Base-by-base conservation (phyloP, 2,888 invertebrate species). In the Callosobruchus maculatus region DNA sequence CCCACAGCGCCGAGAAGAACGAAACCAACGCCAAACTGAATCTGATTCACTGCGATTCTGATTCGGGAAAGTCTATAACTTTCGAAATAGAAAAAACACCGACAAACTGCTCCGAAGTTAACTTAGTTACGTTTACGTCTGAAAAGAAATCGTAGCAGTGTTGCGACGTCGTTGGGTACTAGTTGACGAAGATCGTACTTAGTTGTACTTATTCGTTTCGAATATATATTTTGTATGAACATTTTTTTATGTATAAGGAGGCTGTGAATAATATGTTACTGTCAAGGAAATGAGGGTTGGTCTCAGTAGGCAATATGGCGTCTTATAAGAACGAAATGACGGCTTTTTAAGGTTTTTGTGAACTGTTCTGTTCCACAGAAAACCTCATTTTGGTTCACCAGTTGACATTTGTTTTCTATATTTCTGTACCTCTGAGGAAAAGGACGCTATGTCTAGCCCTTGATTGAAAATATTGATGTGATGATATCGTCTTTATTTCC, bases 1-100 rank as follows among this genome's bases (percentile, higher is more conserved):
- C 71, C 18, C 74, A 71, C 49, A 74, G 70, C 68, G 20, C 2
- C 22, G 81, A 78, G n/a, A 83, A 83, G 74, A 83, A 84, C 71
- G 82, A 80, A 66, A 79, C 80, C 2, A 83, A 84, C 66, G 82
- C 82, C 13, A 84, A 82, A 78, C 75, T 81, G 71, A 82, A 84
- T 71, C 77, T 80, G 20, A 75, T 82, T 70, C 80, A 81, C n/a
- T 77, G 78, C 75, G 80, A 79, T 49, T 67, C 70, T 30, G 78
- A 78, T 18, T 79, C 79, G 9, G 78, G 78, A 30, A 77, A 78
- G 67, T 78, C 80, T 4, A 78, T 82, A 21, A 80, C 82, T 74
- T 76, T 83, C 72, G 81, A 83, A 72, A 79, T 83, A 81, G 70
- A 68, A 20, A 68, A 68, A 68, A 18, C 22, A 21, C 68, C 21